phyloP scores from a whole-genome alignment of 2,797 vertebrate genomes.

The Neoniphon sammara region DNA sequence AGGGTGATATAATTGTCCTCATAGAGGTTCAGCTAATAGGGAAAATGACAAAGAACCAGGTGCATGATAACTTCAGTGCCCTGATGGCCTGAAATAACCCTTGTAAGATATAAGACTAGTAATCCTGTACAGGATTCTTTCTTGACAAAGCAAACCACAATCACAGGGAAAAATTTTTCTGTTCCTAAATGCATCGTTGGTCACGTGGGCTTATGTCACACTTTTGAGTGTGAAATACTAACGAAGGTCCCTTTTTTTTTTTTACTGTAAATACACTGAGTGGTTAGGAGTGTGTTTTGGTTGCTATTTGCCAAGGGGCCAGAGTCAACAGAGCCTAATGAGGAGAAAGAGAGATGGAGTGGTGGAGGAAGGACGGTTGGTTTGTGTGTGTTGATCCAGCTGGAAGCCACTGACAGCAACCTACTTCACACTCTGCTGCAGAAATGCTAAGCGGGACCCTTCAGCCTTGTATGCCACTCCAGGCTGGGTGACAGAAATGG shows the following conservation, averaged over 20 bases:
- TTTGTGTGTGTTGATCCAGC: constrained; percentile 51
- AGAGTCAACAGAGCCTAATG: constrained; percentile 36
- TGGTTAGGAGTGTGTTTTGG: constrained; percentile 16
- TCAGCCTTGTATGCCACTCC: constrained; percentile 25
- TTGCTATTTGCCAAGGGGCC: constrained; percentile 20
- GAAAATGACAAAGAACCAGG: background rate
- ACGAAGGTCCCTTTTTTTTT: background rate
- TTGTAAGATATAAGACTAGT: background rate
- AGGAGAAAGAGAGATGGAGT: constrained; percentile 10
- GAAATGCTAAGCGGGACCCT: constrained; percentile 21
- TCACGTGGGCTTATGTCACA: background rate
- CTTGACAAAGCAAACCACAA: background rate
- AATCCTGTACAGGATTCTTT: background rate
- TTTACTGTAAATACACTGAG: background rate
- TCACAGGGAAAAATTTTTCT: background rate
- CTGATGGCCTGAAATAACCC: background rate
- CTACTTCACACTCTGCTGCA: constrained; percentile 43
- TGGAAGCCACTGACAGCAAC: constrained; percentile 33
- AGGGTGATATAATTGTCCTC: background rate
- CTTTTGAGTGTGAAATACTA: background rate
- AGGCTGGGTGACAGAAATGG: constrained; percentile 1
- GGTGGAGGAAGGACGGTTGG: constrained; percentile 5
- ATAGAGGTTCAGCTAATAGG: background rate
- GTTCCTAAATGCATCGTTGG: background rate
- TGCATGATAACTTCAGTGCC: background rate